Evolutionary conservation across 2,113 vertebrate species (phyloP).

Genomic region (Vanacampus margaritifer): DNA sequence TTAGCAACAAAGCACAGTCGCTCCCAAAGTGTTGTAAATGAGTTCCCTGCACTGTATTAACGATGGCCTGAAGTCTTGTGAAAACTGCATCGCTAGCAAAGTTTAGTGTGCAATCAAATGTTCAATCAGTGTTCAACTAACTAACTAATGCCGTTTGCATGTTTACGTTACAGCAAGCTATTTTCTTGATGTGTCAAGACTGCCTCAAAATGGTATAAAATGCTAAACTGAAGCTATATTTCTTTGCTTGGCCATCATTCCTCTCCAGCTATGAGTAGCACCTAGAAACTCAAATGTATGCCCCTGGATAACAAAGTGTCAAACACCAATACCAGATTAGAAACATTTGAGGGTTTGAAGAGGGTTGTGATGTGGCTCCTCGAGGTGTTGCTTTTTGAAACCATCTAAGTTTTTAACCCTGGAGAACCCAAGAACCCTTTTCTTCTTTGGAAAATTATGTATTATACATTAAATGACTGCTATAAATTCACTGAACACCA

Average conservation of each 20-base stretch:
- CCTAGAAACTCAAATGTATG: constrained; percentile 11
- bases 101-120: not conserved
- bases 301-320: constrained; percentile 31
- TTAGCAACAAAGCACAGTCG: not conserved
- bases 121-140: not conserved
- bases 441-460: no score
- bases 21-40: not conserved
- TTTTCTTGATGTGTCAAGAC: no score
- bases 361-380: constrained; percentile 48
- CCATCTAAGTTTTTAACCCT: constrained; percentile 28
- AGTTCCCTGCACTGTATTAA: not conserved
- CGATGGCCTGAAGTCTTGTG: not conserved
- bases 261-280: constrained; percentile 1
- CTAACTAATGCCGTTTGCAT: not conserved
- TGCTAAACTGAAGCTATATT: not conserved
- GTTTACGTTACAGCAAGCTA: not conserved
- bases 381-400: constrained; percentile 51
- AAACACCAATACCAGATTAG: constrained; percentile 34
- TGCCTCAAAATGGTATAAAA: not conserved
- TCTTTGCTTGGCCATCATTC: not conserved
- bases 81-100: not conserved
- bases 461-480: no score
- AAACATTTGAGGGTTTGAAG: constrained; percentile 32
- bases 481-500: no score
- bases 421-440: no score